Conservation (phyloP, 2,888 invertebrate genomes). For the Scrobipalpa costella region DNA sequence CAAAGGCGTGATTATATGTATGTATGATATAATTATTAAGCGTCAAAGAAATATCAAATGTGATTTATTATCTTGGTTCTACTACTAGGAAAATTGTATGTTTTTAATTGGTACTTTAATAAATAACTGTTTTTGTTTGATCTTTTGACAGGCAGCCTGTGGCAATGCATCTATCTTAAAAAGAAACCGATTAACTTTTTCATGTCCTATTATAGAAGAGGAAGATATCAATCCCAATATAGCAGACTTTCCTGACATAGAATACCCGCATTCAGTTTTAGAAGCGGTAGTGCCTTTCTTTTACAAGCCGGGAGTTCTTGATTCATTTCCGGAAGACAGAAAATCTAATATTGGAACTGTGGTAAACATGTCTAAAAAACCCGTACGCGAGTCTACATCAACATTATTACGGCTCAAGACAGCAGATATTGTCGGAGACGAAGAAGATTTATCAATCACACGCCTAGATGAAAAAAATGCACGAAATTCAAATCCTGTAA, state of each 20-base stretch:
- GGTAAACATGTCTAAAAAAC: background rate
- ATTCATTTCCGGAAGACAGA: constrained; percentile 55
- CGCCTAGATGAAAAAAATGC: too few species aligned
- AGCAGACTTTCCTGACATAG: constrained; percentile 46
- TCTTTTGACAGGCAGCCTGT: background rate
- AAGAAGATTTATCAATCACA: too few species aligned
- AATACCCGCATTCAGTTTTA: constrained; percentile 42
- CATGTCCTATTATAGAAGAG: background rate
- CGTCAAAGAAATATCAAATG: too few species aligned
- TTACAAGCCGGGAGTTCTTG: constrained; percentile 42
- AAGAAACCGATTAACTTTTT: background rate
- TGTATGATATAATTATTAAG: too few species aligned
- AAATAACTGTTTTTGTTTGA: background rate
- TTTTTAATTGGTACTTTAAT: too few species aligned
- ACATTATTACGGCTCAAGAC: too few species aligned
- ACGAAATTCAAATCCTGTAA: too few species aligned
- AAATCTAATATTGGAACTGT: constrained; percentile 42
- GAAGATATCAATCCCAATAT: background rate
- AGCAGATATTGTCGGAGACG: too few species aligned
- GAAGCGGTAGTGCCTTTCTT: constrained; percentile 54
- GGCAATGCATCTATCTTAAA: background rate
- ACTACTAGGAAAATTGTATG: too few species aligned
- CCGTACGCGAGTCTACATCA: background rate
- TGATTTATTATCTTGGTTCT: too few species aligned
- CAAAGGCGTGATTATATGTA: too few species aligned